Conservation (phyloP, 2,888 invertebrate genomes). For the Sisyra nigra region DNA sequence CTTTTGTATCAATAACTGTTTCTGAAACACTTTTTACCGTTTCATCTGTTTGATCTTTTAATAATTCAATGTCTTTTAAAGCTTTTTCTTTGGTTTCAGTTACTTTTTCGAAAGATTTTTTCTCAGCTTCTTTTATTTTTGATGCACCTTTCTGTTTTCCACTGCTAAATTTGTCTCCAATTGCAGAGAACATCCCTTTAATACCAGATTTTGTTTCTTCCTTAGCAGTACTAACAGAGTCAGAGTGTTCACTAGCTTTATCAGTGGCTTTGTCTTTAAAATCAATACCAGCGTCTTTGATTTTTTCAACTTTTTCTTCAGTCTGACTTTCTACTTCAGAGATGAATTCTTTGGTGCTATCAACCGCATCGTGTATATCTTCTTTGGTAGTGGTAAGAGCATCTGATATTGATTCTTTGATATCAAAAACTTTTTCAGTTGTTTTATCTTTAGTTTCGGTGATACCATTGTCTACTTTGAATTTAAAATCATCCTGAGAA, state of each 20-base stretch:
- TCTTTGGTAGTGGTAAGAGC: conserved; percentile 5
- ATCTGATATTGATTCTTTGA: background rate
- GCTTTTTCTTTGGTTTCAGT: conserved; percentile 3
- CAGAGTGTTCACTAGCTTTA: background rate
- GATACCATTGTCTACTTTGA: conserved; percentile 27
- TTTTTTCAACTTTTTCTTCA: no score
- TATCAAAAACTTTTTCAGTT: conserved; percentile 4
- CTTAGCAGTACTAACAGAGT: conserved; percentile 5
- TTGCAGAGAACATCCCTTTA: conserved; percentile 1
- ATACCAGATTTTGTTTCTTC: background rate
- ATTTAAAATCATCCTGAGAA: no score
- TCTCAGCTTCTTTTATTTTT: conserved; percentile 3
- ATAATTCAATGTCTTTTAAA: background rate
- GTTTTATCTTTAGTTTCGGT: conserved; percentile 12
- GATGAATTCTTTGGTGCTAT: no score
- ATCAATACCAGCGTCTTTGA: no score
- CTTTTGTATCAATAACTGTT: conserved; percentile 5
- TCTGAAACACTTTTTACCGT: conserved; percentile 3
- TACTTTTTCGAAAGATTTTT: conserved; percentile 3
- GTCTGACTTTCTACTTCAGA: no score
- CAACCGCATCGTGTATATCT: no score
- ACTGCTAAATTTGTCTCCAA: background rate
- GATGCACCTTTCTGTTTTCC: background rate
- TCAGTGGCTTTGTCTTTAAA: no score
- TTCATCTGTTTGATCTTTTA: conserved; percentile 6